Evolutionary conservation across 2,888 invertebrate species (phyloP), one percentile per base, ranked within the genome.

Genomic region (Panzeria rudis): DNA sequence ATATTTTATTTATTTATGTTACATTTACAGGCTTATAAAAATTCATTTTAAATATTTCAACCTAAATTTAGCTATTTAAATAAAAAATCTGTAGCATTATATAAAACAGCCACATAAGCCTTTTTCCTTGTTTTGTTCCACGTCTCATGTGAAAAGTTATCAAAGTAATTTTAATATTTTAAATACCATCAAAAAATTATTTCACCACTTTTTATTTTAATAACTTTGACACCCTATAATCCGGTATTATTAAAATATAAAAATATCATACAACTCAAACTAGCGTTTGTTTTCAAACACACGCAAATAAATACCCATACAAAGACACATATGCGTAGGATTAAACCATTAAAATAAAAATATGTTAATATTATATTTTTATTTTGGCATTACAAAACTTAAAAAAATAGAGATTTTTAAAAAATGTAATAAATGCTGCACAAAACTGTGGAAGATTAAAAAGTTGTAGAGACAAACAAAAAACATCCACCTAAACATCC

Each of bases 261-360:
- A 80, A 83, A 79, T 71, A 76, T 61, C 72, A 72, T 15, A 56
- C 54, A 83, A 62, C 41, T n/a, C 25, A 71, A 64, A 71, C 6
- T 32, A 38, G 29, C 52, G 1, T 23, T 64, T 25, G 13, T 20
- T 59, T 13, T 25, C 29, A 5, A 2, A 29, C 32, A 52, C 50
- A 17, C 69, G 25, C 69, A 15, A 25, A 54, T 11, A 71, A 15
- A 62, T 20, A 50, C 52, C 44, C 41, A 52, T 32, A 20, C 54
- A 59, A 87, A 88, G 89, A 87, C 89, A 88, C 91, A 90, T 91
- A 90, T 89, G 91, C 89, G 88, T 88, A 88, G 89, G 91, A 91
- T 91, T 91, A 91, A 91, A 90, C 90, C 89, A 89, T 90, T 91
- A 89, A 89, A 88, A 89, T 88, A 41, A 64, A 62, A 72, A 80